Base-by-base conservation (phyloP, 1,140 invertebrate genomes). In the Drosophila sturtevanti region DNA sequence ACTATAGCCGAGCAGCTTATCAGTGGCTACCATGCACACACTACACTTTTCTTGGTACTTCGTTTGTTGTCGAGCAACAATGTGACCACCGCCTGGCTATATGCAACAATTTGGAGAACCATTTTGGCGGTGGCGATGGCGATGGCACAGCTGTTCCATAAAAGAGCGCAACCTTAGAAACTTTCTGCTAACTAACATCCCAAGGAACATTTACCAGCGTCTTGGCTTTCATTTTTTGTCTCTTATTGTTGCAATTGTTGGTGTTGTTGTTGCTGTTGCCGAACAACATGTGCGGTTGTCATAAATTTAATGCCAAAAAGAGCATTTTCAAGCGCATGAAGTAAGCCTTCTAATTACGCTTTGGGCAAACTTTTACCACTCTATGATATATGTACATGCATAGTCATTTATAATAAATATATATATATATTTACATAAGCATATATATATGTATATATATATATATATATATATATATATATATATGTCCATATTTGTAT, bases 231-330 rank as follows among this genome's bases (percentile, higher is more conserved):
- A 64, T 31, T 72, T 72, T 60, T 48, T 77, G 58, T 38, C 48
- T 56, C 35, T 51, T 54, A 31, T 61, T 65, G 38, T 58, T 22
- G 54, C 34, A 35, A 35, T 48, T 48, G 63, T n/a, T 65, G 63
- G 77, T 81, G 77, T 68, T 81, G 79, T 63, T 64, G 75, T 52
- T 68, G 51, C 64, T 74, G 74, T 79, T 58, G 66, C 27, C 67
- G 74, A 75, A 80, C 78, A 86, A 70, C 81, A 86, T 81, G 81
- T 85, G 81, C 81, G 81, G 81, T 81, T 86, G 77, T 85, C 81
- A 85, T 86, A 86, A 86, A 86, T 86, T 81, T 86, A 78, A 86
- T 77, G 75, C 68, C 75, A 82, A 87, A 44, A 86, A 76, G 74
- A 79, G 82, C 71, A 86, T 87, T 81, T 86, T 81, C 80, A 81